phyloP scores from a whole-genome alignment of 1,140 invertebrate species.

The Globodera ellingtonae region DNA sequence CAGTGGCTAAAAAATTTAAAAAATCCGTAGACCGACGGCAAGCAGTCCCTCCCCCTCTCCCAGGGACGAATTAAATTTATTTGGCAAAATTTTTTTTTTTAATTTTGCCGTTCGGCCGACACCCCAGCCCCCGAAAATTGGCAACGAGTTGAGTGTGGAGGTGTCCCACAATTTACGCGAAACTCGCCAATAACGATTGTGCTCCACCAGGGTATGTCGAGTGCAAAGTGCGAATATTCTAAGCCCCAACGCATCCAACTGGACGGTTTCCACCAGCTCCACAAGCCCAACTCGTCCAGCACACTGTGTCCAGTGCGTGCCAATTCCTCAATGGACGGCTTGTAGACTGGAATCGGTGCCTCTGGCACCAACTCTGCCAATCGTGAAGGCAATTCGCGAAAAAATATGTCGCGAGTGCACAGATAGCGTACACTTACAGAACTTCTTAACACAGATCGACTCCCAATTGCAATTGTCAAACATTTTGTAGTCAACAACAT shows the following conservation, averaged over 20 bases:
- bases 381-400: neutral
- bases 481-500: neutral
- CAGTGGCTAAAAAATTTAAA: constrained; percentile 49
- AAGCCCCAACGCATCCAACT: constrained; percentile 46
- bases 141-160: too few species aligned
- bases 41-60: too few species aligned
- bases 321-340: constrained; percentile 42
- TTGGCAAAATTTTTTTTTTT: too few species aligned
- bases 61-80: too few species aligned
- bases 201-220: constrained; percentile 50
- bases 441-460: neutral
- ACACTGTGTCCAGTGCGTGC: constrained; percentile 37
- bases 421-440: neutral
- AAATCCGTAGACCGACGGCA: too few species aligned
- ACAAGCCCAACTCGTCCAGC: constrained; percentile 44
- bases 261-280: constrained; percentile 46
- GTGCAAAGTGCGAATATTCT: constrained; percentile 35
- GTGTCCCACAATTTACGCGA: neutral
- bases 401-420: neutral
- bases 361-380: neutral
- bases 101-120: too few species aligned
- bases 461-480: neutral
- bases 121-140: too few species aligned
- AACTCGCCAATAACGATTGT: constrained; percentile 42
- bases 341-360: neutral